Percentiles rank a stretch among this genome's conserved stretches.
These are phyloP conservation scores for Willisornis vidua DNA, from an alignment of 2,113 vertebrate genomes.

Conservation along the genomic window DNA sequence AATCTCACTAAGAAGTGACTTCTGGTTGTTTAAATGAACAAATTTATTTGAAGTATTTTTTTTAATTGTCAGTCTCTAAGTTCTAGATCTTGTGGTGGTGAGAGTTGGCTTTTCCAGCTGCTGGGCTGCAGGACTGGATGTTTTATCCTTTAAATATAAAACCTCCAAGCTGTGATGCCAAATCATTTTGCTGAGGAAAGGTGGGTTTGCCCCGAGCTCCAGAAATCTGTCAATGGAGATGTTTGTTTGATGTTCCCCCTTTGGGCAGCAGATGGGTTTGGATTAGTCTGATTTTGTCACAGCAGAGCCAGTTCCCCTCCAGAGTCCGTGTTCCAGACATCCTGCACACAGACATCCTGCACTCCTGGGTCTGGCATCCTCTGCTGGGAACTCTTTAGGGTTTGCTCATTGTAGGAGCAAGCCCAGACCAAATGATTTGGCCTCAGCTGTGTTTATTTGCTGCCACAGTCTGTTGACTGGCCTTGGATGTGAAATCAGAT, in stretches of 20 bases:
- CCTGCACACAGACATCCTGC: background rate
- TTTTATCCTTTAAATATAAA: no score
- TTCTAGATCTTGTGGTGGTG: background rate
- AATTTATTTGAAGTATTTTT: background rate
- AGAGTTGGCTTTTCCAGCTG: background rate
- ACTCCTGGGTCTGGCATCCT: background rate
- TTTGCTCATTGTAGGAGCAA: background rate
- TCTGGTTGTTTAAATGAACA: background rate
- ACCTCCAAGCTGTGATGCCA: background rate
- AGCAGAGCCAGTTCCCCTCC: background rate
- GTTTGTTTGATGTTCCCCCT: background rate
- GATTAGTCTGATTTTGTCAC: background rate
- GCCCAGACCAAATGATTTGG: background rate
- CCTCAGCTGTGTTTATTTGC: background rate
- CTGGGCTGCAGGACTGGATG: no score
- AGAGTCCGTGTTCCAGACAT: background rate
- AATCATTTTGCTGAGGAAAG: background rate
- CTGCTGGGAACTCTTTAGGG: background rate
- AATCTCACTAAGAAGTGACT: background rate
- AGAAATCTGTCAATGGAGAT: background rate
- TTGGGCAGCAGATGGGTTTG: background rate
- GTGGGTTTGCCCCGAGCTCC: background rate
- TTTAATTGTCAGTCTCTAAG: background rate
- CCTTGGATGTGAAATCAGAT: background rate
- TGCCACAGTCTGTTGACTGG: background rate